Evolutionary conservation across 2,888 invertebrate genomes (phyloP), one percentile per base, ranked within the genome.

Genomic region (Amiota communis): DNA sequence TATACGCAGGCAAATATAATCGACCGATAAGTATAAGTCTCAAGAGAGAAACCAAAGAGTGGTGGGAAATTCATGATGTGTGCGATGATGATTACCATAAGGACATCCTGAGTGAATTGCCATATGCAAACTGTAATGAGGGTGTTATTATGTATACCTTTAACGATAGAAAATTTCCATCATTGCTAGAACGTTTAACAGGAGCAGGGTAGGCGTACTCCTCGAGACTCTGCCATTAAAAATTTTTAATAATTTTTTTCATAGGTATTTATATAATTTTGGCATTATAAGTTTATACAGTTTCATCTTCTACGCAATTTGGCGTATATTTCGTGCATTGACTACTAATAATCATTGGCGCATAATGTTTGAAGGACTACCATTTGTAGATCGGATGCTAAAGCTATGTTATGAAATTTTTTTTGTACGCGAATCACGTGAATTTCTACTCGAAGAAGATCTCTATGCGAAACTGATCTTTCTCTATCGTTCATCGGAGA

Each of bases 381-480:
- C 96, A 23, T 94, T 94, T 87, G 95, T 95, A 59, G 96, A 96
- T 89, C 91, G 96, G 80, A 93, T 96, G 71, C 90, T 96, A 57
- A 94, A 95, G 87, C 92, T 96, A 23, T 95, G 95, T 85, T 92
- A 95, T 80, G 95, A 96, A 87, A 94, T 96, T 79, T 96, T 96
- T 84, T 90, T 96, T 88, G 92, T 98, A 2, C 93, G 99, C 20
- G 98, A 99, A 90, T 96, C 96, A 51, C 92, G 95, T 61, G 98
- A 99, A 86, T 93, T 97, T 79, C 92, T 93, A 11, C 91, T 99
- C 61, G 99, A 99, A 90, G 98, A 99, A 90, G 98, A 98, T 88
- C 92, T 99, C 65, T 98, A 97, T 90, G 97, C 98, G 47, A 98
- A 98, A 92, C 91, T 99, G 63, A 94, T 99, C 86, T 99, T 98